Evolutionary conservation across 2,888 invertebrate species (phyloP), one percentile per base, ranked within the genome.

Genomic region (Hemaris fuciformis): DNA sequence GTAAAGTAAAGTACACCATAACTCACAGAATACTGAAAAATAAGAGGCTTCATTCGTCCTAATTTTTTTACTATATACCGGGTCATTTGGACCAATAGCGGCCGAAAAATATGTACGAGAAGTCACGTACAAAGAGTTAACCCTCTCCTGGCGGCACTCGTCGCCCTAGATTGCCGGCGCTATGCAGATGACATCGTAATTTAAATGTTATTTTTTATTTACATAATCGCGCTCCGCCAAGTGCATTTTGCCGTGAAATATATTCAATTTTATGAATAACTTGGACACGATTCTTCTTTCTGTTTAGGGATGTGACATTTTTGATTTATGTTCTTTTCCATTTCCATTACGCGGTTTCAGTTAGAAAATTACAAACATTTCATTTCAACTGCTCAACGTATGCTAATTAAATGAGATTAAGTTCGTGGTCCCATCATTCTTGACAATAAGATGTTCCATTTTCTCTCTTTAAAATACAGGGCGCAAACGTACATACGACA

Each of bases 71-170:
- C n/a, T 3, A 43, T 7, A 18, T 43, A 1, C 8, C 2, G 15
- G 48, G 27, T 15, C n/a, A 2, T 4, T 31, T 6, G 7, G 15
- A 18, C 53, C 31, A 31, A 53, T 10, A 27, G 27, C 18, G 31
- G 8, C 31, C 53, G 10, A 53, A 53, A 53, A 53, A 31, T 53
- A 53, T 31, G 31, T 31, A 31, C 53, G 18, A 18, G 18, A 53
- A 15, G 31, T 53, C 53, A 53, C 53, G 53, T 53, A 53, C 53
- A 53, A 48, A 27, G 53, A 31, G 58, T 83, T 83, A 82, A 82
- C 79, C 80, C 80, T 76, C 78, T 78, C 77, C 70, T 70, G 64
- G n/a, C 45, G 25, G 38, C 46, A 45, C 25, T 43, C 57, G 46
- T 25, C 20, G 41, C 20, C 60, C 41, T 20, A 45, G 57, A 57